Conservation (phyloP, 2,888 invertebrate genomes). For the Galerucella calmariensis region DNA sequence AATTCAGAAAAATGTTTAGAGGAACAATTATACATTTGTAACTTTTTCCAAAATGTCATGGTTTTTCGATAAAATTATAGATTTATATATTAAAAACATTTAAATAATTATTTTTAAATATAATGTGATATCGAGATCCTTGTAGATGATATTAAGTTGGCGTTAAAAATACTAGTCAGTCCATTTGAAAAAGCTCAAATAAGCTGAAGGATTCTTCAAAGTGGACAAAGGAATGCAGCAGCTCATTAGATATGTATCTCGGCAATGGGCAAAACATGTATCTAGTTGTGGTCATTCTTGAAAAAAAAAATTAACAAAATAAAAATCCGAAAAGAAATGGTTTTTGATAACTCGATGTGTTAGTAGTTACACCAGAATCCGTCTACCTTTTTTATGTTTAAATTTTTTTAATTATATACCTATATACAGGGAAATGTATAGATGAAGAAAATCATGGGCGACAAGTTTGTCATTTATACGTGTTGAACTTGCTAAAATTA, state of each 20-base stretch:
- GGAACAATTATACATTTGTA: too few species aligned
- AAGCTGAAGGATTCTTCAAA: constrained; percentile 6
- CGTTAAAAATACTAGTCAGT: not conserved
- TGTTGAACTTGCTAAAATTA: too few species aligned
- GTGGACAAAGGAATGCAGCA: constrained; percentile 36
- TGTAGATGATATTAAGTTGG: too few species aligned
- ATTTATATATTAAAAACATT: too few species aligned
- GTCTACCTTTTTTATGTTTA: constrained; percentile 13
- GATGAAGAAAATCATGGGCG: too few species aligned
- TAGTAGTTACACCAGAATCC: constrained; percentile 72
- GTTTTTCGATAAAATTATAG: too few species aligned
- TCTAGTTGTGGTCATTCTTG: constrained; percentile 37
- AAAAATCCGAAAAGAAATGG: constrained; percentile 24
- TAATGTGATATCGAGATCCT: too few species aligned
- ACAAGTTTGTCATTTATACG: too few species aligned
- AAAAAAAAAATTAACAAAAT: constrained; percentile 40
- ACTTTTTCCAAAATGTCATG: too few species aligned
- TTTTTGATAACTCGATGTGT: constrained; percentile 31
- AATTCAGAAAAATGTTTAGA: too few species aligned
- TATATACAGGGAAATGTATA: too few species aligned
- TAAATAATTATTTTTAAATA: too few species aligned
- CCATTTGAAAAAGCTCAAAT: not conserved
- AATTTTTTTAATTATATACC: not conserved
- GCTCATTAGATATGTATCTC: constrained; percentile 51
- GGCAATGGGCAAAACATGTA: constrained; percentile 49